phyloP scores from a whole-genome alignment of 2,113 vertebrate species.

The Neolamprologus toae region DNA sequence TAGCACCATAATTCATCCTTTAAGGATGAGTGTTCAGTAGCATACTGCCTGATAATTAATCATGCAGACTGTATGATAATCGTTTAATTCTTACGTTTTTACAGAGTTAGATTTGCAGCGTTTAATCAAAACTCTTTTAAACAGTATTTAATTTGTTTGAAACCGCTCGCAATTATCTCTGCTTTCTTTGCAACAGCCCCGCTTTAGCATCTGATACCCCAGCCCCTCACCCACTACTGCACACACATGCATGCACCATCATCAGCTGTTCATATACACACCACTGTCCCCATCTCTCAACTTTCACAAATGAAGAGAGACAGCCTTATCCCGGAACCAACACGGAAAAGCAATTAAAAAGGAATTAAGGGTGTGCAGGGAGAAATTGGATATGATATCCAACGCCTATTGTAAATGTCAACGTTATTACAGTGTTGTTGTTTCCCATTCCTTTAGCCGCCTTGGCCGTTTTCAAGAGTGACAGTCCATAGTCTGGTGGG shows the following conservation, averaged over 20 bases:
- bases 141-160: constrained; percentile 45
- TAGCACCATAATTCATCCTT: neutral
- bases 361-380: constrained; percentile 67
- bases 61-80: constrained; percentile 6
- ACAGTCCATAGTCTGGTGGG: constrained; percentile 45
- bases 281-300: constrained; percentile 42
- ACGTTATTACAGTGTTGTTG: constrained; percentile 69
- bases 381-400: constrained; percentile 70
- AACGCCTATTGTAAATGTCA: constrained; percentile 70
- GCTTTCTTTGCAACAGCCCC: neutral
- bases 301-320: constrained; percentile 66
- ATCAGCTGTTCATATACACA: neutral
- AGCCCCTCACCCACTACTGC: neutral
- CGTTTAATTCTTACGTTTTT: constrained; percentile 20
- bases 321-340: constrained; percentile 63
- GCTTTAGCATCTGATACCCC: constrained; percentile 3
- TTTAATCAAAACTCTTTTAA: constrained; percentile 30
- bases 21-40: neutral
- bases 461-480: constrained; percentile 54
- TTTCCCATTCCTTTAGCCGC: constrained; percentile 56
- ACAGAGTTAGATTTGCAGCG: constrained; percentile 24
- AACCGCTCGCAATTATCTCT: constrained; percentile 34
- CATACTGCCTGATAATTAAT: constrained; percentile 22
- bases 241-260: neutral
- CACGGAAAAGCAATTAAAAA: constrained; percentile 70